Evolutionary conservation across 2,113 vertebrate species (phyloP), one percentile per base, ranked within the genome.

Genomic region (Paracanthobrama guichenoti): DNA sequence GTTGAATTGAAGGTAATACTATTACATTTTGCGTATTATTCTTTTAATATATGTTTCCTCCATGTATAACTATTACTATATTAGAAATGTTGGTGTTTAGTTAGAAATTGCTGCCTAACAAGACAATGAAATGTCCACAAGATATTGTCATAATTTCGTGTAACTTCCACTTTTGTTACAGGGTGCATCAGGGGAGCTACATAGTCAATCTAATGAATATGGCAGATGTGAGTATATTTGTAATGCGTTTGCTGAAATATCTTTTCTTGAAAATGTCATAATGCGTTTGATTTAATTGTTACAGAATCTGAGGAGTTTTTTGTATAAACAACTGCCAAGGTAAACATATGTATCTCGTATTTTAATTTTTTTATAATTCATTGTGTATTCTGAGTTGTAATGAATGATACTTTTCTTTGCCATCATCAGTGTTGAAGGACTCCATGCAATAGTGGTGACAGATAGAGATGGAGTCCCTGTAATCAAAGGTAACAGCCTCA

Each of bases 281-380:
- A 60, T 78, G 53, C 14, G 50, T 78, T 74, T 50, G 2, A 26
- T 73, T 62, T 22, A 14, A 35, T 78, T 85, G 50, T 67, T 89
- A 26, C 93, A 99, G 98, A 97, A 99, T 86, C 91, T 99, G 87
- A 98, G 97, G 91, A 92, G 96, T 79, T 99, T 95, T 82, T 94
- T 99, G 57, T 99, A 98, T 91, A 99, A 97, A 93, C 98, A 99
- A 88, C 86, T 99, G 87, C 96, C 97, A 66, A 99, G 97, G 97
- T 99, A 92, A 92, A 91, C 87, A 28, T 7, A 31, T n/a, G n/a
- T 1, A 8, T 80, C 12, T 22, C 28, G 6, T 0, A 24, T 75
- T 75, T 53, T 18, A 28, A 2, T 18, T 3, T 14, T 9, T 53
- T 53, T 11, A 18, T 67, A 14, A 1, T 18, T 77, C n/a, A 24